These are phyloP conservation scores for Homarus americanus DNA, from an alignment of 1,140 invertebrate genomes.

Conservation along the genomic window DNA sequence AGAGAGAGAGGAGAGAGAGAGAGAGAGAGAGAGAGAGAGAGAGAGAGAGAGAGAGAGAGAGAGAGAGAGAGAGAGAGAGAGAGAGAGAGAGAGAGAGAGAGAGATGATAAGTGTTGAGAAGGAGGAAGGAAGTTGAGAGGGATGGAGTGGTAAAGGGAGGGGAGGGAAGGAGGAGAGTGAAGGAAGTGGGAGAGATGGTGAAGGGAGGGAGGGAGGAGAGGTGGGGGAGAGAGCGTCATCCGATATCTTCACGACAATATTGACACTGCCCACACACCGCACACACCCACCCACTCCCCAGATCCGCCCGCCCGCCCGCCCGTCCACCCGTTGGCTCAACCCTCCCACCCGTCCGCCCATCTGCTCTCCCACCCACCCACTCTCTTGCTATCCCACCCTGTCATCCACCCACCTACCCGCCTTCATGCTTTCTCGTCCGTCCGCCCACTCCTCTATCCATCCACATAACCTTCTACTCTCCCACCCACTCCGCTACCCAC, in stretches of 20 bases:
- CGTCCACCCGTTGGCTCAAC: neutral
- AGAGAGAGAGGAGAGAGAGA: slow-evolving; percentile 1
- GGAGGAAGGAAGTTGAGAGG: neutral
- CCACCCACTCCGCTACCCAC: neutral
- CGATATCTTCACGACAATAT: slow-evolving; percentile 67
- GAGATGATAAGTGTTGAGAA: neutral
- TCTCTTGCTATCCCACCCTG: no score
- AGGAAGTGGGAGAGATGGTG: neutral
- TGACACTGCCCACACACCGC: slow-evolving; percentile 60
- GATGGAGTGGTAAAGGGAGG: neutral
- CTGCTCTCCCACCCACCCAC: no score
- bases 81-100: neutral
- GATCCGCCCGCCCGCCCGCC: neutral
- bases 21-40: neutral
- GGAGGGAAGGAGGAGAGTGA: neutral
- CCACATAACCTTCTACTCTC: neutral
- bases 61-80: no score
- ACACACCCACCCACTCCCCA: slow-evolving; percentile 29
- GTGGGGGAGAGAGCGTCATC: slow-evolving; percentile 20
- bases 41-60: neutral
- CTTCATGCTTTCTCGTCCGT: neutral
- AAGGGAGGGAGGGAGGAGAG: neutral
- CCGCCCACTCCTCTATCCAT: neutral
- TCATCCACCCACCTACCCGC: neutral
- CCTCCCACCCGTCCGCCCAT: no score